Conservation (phyloP, 2,113 vertebrate species). For the Saccopteryx bilineata region DNA sequence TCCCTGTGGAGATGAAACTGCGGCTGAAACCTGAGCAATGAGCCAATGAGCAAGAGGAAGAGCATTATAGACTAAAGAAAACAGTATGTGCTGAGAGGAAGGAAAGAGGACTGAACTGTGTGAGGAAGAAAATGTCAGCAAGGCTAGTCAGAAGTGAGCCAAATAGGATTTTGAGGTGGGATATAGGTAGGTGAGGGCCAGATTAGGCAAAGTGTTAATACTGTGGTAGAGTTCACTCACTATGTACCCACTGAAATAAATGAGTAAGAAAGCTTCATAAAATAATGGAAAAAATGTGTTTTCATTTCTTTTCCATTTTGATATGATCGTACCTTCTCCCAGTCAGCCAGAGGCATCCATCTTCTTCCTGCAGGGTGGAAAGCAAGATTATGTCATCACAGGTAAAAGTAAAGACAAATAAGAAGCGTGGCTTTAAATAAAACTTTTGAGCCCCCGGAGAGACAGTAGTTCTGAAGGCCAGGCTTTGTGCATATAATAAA, state of each 20-base stretch:
- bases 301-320: neutral
- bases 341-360: neutral
- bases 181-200: neutral
- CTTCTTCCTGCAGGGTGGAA: neutral
- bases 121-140: neutral
- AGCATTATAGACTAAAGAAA: neutral
- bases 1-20: neutral
- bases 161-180: neutral
- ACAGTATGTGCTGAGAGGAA: neutral
- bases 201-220: neutral
- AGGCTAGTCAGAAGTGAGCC: neutral
- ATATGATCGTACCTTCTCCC: neutral
- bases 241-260: neutral
- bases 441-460: neutral
- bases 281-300: neutral
- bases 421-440: neutral
- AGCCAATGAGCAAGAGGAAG: neutral
- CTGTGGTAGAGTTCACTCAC: neutral
- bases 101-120: neutral
- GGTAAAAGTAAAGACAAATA: constrained; percentile 16
- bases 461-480: neutral
- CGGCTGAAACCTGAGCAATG: neutral
- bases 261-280: neutral
- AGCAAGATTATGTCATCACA: neutral
- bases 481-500: neutral